Evolutionary conservation across 1,140 invertebrate genomes (phyloP).

Genomic region (Meteorus sp.): DNA sequence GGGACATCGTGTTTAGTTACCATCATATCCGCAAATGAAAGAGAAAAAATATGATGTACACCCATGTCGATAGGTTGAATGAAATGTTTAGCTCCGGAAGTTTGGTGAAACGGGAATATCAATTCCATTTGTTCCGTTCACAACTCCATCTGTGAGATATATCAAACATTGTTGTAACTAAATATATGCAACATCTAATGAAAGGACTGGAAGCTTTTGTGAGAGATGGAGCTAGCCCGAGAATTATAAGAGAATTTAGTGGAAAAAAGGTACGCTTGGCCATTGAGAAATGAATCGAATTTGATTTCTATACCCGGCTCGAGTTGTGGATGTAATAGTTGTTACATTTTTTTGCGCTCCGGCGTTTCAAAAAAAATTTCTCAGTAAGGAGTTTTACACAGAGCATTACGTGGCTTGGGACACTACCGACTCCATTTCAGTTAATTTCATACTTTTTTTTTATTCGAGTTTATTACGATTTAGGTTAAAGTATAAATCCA

Average conservation of each 20-base stretch:
- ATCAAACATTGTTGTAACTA: slow-evolving; percentile 19
- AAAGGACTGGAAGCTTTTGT: slow-evolving; percentile 24
- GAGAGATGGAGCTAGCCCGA: slow-evolving; percentile 31
- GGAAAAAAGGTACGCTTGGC: slow-evolving; percentile 27
- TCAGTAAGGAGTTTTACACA: background rate
- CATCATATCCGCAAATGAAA: too few relatives aligned
- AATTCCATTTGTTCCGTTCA: too few relatives aligned
- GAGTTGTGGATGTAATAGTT: slow-evolving; percentile 11
- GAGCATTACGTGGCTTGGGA: slow-evolving; percentile 21
- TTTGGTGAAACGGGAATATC: too few relatives aligned
- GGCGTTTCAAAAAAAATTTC: too few relatives aligned
- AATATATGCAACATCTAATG: too few relatives aligned
- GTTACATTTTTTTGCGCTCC: slow-evolving; percentile 11
- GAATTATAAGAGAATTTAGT: slow-evolving; percentile 20
- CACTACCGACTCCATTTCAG: slow-evolving; percentile 7
- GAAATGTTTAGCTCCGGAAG: too few relatives aligned
- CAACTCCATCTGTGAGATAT: slow-evolving; percentile 29
- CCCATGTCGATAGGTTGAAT: too few relatives aligned
- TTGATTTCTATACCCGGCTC: slow-evolving; percentile 12
- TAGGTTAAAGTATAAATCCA: slow-evolving; percentile 17
- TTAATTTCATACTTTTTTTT: slow-evolving; percentile 11
- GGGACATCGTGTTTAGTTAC: too few relatives aligned
- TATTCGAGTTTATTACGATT: background rate
- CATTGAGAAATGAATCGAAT: slow-evolving; percentile 15
- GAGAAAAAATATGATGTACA: too few relatives aligned